Base-by-base conservation (phyloP, 2,888 invertebrate species). In the Tinea trinotella region DNA sequence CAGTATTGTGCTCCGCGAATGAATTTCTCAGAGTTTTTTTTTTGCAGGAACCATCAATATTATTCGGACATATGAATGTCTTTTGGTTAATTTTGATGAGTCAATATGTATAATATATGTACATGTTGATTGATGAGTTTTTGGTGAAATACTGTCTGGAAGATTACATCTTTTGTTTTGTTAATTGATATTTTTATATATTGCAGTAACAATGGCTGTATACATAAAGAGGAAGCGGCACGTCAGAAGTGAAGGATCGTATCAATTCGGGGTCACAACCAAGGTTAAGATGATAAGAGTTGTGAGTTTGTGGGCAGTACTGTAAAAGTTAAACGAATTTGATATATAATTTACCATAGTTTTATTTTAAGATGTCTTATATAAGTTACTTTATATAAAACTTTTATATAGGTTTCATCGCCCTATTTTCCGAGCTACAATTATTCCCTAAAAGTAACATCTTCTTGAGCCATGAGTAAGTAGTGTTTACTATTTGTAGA, bases 11-110 rank as follows among this genome's bases (percentile, higher is more conserved):
- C 66, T 67, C 71, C 69, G 68, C 69, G 64, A 71, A 74, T 67
- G 68, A 64, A 69, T 70, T 68, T 63, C 63, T 73, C 62, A 63
- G 58, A 36, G 60, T 60, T 62, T 70, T 60, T 62, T 70, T 76
- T 75, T 74, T 71, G 72, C 71, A 67, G 74, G 65, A 74, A 73
- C 73, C 79, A 83, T 85, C 82, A 83, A 83, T 82, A 77, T 74
- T 75, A 73, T 78, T 76, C 69, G 73, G 80, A 81, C 82, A 75
- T 71, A 69, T 81, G 75, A 81, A 80, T 81, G 76, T 78, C 74
- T 66, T 72, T 65, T 60, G 59, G 53, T 58, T 50, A 62, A 62
- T 57, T 77, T 76, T 74, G 76, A 75, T 71, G 67, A 70, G 69
- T 71, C 30, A 30, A 69, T 50, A 50, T 15, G 48, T 48, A 20